A percentile compares a stretch with the other conserved stretches of the same genome.
phyloP scores from a whole-genome alignment of 2,888 invertebrate species.

The Nemotelus pantherinus region DNA sequence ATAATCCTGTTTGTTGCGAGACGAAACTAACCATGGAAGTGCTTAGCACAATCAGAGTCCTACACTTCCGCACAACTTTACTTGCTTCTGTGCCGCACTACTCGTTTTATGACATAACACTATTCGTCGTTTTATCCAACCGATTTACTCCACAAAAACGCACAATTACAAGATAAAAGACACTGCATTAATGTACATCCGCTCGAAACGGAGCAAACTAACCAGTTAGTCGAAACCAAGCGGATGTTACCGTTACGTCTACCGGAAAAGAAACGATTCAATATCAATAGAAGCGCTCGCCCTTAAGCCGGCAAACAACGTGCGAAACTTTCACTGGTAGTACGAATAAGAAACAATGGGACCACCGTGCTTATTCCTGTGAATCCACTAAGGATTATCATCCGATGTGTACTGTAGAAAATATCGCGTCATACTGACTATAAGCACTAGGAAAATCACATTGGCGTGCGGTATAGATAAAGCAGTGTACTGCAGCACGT shows the following conservation, averaged over 20 bases:
- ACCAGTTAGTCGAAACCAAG: no score
- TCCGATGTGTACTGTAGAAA: conserved; percentile 45
- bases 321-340: conserved; percentile 6
- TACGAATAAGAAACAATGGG: not conserved
- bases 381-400: conserved; percentile 9
- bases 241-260: no score
- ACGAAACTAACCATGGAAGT: conserved; percentile 1
- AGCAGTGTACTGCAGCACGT: not conserved
- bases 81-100: not conserved
- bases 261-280: no score
- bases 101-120: conserved; percentile 1
- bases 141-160: not conserved
- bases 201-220: not conserved
- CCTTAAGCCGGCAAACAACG: not conserved
- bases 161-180: conserved; percentile 2
- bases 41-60: conserved; percentile 7
- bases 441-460: conserved; percentile 22
- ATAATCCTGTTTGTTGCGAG: conserved; percentile 2
- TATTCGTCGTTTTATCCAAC: not conserved
- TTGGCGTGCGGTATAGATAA: not conserved
- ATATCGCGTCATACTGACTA: conserved; percentile 48
- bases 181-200: not conserved
- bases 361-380: not conserved
- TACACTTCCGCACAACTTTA: not conserved
- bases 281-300: no score